phyloP scores from a whole-genome alignment of 2,888 invertebrate genomes.

The Trilocha varians region DNA sequence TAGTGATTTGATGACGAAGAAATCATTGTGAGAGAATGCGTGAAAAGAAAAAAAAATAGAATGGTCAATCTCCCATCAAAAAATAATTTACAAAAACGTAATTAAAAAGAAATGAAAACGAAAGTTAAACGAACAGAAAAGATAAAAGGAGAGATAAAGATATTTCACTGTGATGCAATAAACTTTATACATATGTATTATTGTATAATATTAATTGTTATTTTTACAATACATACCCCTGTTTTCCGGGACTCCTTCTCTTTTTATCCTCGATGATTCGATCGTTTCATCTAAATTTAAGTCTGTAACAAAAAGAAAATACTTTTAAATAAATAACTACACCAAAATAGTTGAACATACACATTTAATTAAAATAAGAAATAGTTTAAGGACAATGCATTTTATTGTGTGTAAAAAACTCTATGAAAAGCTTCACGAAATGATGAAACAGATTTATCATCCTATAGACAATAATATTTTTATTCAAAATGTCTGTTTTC shows the following conservation, averaged over 20 bases:
- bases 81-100: background rate
- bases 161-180: background rate
- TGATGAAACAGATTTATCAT: too few species aligned
- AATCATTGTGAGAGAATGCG: background rate
- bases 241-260: slow-evolving; percentile 64
- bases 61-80: background rate
- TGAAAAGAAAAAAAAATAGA: background rate
- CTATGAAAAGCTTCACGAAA: too few species aligned
- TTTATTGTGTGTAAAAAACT: too few species aligned
- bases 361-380: too few species aligned
- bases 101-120: background rate
- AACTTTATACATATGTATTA: slow-evolving; percentile 1
- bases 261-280: slow-evolving; percentile 61
- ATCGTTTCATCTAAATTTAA: slow-evolving; percentile 47
- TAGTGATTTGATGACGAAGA: too few species aligned
- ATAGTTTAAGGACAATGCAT: too few species aligned
- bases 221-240: slow-evolving; percentile 50
- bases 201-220: background rate
- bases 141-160: slow-evolving; percentile 4
- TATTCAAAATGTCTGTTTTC: too few species aligned
- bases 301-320: slow-evolving; percentile 52
- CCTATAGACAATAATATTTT: too few species aligned
- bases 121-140: slow-evolving; percentile 5
- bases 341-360: too few species aligned
- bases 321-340: too few species aligned